Percentiles rank a stretch among this genome's conserved stretches.
Evolutionary conservation across 2,113 vertebrate species (phyloP).

Genomic region (Urocynchramus pylzowi): DNA sequence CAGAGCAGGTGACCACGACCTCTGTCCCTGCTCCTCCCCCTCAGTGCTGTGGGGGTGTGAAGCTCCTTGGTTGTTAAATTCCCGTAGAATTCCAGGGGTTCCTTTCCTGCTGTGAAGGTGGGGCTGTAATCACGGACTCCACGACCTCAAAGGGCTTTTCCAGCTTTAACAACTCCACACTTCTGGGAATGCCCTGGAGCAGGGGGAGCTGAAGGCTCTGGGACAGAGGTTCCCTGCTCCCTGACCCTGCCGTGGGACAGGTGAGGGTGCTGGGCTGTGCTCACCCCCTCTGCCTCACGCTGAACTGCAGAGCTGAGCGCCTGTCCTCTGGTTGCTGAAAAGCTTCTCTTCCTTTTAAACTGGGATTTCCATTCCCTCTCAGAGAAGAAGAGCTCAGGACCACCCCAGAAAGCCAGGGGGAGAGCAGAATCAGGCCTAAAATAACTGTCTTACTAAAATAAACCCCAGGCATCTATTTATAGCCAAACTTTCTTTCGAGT

Average conservation of each 20-base stretch:
- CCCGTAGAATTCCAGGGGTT: neutral
- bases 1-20: accelerated
- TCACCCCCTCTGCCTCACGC: accelerated
- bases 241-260: accelerated
- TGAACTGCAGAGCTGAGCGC: neutral
- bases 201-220: neutral
- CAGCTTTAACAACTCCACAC: neutral
- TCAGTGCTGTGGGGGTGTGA: accelerated
- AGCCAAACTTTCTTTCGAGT: conserved; percentile 46
- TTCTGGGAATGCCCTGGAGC: neutral
- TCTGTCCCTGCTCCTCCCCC: neutral
- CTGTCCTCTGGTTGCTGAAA: neutral
- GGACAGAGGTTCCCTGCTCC: neutral
- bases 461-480: neutral
- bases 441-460: conserved; percentile 35
- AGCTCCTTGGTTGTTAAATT: neutral
- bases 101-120: neutral
- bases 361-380: neutral
- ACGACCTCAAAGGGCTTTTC: neutral
- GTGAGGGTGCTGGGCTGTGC: neutral
- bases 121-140: neutral
- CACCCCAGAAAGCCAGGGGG: neutral
- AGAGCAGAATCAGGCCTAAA: neutral
- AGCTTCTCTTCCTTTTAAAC: neutral
- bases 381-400: neutral